Conservation (phyloP, 2,888 invertebrate species). For the Xylota segnis region DNA sequence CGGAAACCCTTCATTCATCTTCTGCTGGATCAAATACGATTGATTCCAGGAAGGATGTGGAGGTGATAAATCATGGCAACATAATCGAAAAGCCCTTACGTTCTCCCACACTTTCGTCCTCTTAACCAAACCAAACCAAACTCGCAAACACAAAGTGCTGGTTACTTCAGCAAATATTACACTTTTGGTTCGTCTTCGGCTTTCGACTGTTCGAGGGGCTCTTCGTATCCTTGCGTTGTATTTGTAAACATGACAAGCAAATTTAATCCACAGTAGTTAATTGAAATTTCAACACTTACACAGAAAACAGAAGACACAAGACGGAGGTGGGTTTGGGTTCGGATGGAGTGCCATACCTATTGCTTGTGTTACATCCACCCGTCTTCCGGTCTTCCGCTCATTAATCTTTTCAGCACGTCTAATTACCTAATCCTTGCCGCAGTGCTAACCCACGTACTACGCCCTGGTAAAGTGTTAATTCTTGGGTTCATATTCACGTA, state of each 20-base stretch:
- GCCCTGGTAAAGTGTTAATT: slow-evolving; percentile 52
- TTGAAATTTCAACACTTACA: slow-evolving; percentile 70
- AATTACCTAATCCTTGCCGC: slow-evolving; percentile 62
- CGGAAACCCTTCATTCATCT: slow-evolving; percentile 7
- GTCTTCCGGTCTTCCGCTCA: slow-evolving; percentile 59
- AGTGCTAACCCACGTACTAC: slow-evolving; percentile 42
- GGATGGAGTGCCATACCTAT: slow-evolving; percentile 4
- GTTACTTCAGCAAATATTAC: slow-evolving; percentile 58
- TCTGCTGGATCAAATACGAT: slow-evolving; percentile 50
- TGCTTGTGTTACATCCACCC: slow-evolving; percentile 8
- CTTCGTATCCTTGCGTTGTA: slow-evolving; percentile 6
- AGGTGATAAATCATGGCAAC: slow-evolving; percentile 66
- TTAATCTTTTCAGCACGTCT: slow-evolving; percentile 73
- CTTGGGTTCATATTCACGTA: slow-evolving; percentile 24
- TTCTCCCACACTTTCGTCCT: slow-evolving; percentile 13
- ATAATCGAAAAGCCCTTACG: slow-evolving; percentile 40
- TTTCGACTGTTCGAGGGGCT: background rate
- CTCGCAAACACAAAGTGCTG: slow-evolving; percentile 46
- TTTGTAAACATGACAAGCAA: slow-evolving; percentile 31
- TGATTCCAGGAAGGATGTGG: slow-evolving; percentile 38
- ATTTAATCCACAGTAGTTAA: slow-evolving; percentile 56
- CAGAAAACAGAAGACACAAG: background rate
- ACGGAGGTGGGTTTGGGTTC: background rate
- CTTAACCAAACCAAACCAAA: slow-evolving; percentile 26
- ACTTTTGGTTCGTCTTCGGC: slow-evolving; percentile 22